These are phyloP conservation scores for Orestias chungarensis DNA, from an alignment of 2,797 vertebrate genomes.

Conservation along the genomic window DNA sequence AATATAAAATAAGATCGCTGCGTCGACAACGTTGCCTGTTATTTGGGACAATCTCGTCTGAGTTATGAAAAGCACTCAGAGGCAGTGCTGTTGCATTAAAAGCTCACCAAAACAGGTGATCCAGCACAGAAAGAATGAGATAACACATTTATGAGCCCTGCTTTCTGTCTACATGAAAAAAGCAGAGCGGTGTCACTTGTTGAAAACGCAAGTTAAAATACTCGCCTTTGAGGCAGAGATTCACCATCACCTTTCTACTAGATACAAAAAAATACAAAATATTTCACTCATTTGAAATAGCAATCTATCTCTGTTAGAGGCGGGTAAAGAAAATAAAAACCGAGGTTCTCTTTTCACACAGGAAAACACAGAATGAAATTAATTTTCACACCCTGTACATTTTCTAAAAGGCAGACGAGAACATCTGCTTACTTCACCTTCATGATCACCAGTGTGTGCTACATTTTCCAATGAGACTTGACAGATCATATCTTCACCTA, in stretches of 20 bases:
- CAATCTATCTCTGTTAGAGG: constrained; percentile 35
- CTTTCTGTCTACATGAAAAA: constrained; percentile 61
- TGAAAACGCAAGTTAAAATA: constrained; percentile 39
- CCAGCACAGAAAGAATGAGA: constrained; percentile 62
- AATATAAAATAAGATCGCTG: constrained; percentile 50
- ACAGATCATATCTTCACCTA: constrained; percentile 8
- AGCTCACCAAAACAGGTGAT: constrained; percentile 66
- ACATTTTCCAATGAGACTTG: constrained; percentile 47
- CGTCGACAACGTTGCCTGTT: constrained; percentile 29
- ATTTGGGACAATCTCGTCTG: constrained; percentile 39
- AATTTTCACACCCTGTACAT: constrained; percentile 24
- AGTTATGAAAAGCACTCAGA: constrained; percentile 49
- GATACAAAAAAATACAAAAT: constrained; percentile 38
- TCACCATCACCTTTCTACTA: constrained; percentile 19
- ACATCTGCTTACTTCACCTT: constrained; percentile 23
- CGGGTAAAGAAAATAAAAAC: constrained; percentile 28
- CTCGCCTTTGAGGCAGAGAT: constrained; percentile 38
- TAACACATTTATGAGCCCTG: constrained; percentile 69
- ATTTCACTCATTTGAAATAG: constrained; percentile 14
- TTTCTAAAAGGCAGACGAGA: constrained; percentile 34
- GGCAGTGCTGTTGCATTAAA: constrained; percentile 49
- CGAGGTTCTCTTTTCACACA: constrained; percentile 19
- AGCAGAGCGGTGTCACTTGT: constrained; percentile 32
- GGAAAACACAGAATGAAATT: constrained; percentile 5
- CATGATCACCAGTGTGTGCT: constrained; percentile 30